Conservation (phyloP, 1,140 invertebrate genomes). For the Apocrypta bakeri region DNA sequence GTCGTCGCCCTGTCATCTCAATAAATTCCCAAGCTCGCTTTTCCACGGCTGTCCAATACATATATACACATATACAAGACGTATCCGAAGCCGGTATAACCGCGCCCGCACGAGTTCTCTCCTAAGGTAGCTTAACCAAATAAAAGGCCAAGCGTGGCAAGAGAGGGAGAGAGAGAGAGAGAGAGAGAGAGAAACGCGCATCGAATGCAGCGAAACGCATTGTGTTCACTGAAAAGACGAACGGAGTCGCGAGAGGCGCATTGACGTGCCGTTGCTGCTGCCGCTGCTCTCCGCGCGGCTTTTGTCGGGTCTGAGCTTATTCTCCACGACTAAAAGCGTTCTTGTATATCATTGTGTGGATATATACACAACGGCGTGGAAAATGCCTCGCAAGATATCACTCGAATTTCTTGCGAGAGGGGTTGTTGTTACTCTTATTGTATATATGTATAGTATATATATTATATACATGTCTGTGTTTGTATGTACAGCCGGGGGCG, state of each 20-base stretch:
- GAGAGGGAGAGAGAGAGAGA: neutral
- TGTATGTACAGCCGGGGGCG: too few relatives aligned
- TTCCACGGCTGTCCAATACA: slow-evolving; percentile 33
- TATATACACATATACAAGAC: neutral
- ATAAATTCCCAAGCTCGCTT: slow-evolving; percentile 27
- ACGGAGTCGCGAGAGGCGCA: neutral
- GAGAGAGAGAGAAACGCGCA: neutral
- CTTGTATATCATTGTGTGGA: neutral
- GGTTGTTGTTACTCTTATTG: too few relatives aligned
- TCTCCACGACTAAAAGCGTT: slow-evolving; percentile 17
- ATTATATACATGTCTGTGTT: too few relatives aligned
- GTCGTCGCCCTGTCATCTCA: slow-evolving; percentile 8
- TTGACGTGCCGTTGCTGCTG: neutral
- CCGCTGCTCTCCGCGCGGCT: too few relatives aligned
- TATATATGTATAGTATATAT: too few relatives aligned
- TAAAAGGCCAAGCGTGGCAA: neutral
- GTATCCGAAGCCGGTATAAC: neutral
- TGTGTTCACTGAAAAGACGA: slow-evolving; percentile 6
- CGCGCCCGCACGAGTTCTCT: neutral
- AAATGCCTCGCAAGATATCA: slow-evolving; percentile 2
- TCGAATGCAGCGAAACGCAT: neutral
- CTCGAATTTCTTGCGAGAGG: neutral
- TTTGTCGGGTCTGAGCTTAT: neutral
- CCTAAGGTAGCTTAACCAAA: slow-evolving; percentile 39
- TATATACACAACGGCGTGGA: neutral